Conservation (phyloP, 2,797 vertebrate genomes). For the Anguilla obscura region DNA sequence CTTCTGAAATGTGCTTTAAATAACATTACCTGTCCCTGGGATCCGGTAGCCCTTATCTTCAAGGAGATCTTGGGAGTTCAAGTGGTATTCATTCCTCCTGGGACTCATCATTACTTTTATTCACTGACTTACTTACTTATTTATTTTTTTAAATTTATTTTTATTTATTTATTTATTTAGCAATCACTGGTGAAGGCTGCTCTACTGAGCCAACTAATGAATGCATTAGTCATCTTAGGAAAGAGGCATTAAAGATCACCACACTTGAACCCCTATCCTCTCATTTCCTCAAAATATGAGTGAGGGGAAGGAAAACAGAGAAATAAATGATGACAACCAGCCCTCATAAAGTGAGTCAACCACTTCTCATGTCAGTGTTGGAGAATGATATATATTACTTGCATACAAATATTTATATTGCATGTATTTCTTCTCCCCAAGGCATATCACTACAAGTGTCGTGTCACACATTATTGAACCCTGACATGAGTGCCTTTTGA, state of each 20-base stretch:
- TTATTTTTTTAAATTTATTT: not conserved
- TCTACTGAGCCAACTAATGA: not conserved
- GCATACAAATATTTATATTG: not conserved
- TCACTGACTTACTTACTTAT: not conserved
- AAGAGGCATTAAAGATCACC: not conserved
- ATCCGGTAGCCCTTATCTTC: not conserved
- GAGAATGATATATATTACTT: not conserved
- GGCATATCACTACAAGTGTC: not conserved
- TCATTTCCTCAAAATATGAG: not conserved
- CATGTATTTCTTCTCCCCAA: not conserved
- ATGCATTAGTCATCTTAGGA: not conserved
- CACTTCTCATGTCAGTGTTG: not conserved
- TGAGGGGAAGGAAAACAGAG: not conserved
- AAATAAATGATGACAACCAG: not conserved
- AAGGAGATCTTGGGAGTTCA: not conserved
- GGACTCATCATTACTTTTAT: not conserved
- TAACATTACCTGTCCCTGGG: not conserved
- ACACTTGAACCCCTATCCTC: not conserved
- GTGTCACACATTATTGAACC: not conserved
- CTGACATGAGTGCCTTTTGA: not conserved
- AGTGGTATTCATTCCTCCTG: not conserved
- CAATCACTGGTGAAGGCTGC: not conserved
- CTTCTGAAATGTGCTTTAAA: not conserved
- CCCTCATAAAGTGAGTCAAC: not conserved
- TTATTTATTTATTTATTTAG: not conserved